phyloP scores from a whole-genome alignment of 2,797 vertebrate species.

The Notoglanidium macrostoma region DNA sequence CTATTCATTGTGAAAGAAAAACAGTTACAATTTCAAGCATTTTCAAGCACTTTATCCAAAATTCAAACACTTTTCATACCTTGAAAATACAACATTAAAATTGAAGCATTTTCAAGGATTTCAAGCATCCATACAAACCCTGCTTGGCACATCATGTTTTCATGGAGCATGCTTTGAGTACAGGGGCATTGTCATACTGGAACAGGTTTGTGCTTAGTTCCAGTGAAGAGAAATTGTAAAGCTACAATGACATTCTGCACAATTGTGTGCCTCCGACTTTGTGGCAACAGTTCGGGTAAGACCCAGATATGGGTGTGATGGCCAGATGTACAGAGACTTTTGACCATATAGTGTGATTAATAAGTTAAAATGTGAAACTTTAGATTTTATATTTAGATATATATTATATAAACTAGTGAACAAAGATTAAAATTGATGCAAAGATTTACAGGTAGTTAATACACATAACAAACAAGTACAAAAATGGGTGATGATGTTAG shows the following conservation, averaged over 20 bases:
- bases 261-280: too few relatives aligned
- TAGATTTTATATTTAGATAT: neutral
- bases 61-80: slow-evolving; percentile 2
- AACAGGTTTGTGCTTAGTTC: neutral
- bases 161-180: neutral
- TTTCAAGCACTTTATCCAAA: neutral
- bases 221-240: too few relatives aligned
- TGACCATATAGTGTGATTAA: too few relatives aligned
- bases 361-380: neutral
- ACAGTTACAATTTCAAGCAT: neutral
- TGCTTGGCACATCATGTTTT: neutral
- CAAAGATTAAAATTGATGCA: neutral
- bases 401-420: neutral
- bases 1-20: neutral
- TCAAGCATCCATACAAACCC: slow-evolving; percentile 2
- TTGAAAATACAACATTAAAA: neutral
- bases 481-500: neutral
- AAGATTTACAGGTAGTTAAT: neutral
- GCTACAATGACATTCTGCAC: too few relatives aligned
- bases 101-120: slow-evolving; percentile 18
- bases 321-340: too few relatives aligned
- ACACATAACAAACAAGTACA: neutral
- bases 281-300: too few relatives aligned
- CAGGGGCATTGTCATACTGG: neutral
- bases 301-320: neutral